Evolutionary conservation across 2,797 vertebrate genomes (phyloP).

Genomic region (Vireo griseus): DNA sequence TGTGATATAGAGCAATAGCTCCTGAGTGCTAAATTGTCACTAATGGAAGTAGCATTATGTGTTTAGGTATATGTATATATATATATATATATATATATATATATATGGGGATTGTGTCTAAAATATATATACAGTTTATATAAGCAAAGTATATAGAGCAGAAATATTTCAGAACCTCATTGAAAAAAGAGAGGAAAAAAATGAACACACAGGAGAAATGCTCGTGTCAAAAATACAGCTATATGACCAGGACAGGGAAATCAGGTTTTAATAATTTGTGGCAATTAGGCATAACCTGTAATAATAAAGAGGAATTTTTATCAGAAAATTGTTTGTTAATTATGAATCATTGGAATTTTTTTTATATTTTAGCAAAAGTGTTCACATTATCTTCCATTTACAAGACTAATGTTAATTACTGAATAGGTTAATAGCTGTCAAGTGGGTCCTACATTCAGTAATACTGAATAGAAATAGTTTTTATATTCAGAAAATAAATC

Average conservation of each 20-base stretch:
- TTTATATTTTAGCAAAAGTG: slow-evolving; percentile 44
- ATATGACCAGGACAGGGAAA: background rate
- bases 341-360: slow-evolving; percentile 40
- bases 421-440: slow-evolving; percentile 57
- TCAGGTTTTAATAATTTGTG: slow-evolving; percentile 27
- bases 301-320: slow-evolving; percentile 51
- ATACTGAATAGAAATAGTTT: slow-evolving; percentile 59
- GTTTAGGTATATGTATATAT: background rate
- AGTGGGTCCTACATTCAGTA: slow-evolving; percentile 34
- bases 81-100: too few species aligned
- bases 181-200: background rate
- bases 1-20: background rate
- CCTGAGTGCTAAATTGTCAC: background rate
- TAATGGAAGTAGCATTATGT: background rate
- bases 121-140: background rate
- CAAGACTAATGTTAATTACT: slow-evolving; percentile 62
- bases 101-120: background rate
- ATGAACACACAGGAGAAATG: background rate
- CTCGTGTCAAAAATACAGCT: background rate
- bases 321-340: slow-evolving; percentile 53
- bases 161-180: background rate
- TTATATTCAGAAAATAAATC: slow-evolving; percentile 53
- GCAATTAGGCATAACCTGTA: slow-evolving; percentile 33
- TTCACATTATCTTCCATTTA: slow-evolving; percentile 57
- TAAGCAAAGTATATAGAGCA: background rate